phyloP scores from a whole-genome alignment of 2,797 vertebrate genomes.

The Huso huso region DNA sequence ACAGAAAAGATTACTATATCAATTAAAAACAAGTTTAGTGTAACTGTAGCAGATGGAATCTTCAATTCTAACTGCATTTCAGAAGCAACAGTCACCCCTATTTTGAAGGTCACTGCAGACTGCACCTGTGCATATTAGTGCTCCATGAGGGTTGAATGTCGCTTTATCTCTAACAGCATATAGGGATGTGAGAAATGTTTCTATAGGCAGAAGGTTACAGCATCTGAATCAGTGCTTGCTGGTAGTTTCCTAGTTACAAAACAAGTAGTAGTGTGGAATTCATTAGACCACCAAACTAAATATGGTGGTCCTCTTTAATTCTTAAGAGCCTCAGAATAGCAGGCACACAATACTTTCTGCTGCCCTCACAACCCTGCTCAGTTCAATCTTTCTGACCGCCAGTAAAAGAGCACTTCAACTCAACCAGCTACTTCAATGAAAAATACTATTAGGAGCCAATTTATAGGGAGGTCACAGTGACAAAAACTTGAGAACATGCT shows the following conservation, averaged over 20 bases:
- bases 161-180: neutral
- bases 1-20: neutral
- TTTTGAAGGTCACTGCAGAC: constrained; percentile 9
- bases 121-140: neutral
- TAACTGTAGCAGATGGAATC: neutral
- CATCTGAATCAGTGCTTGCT: constrained; percentile 2
- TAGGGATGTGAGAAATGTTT: neutral
- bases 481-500: no score
- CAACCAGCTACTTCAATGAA: neutral
- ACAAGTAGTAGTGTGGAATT: neutral
- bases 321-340: no score
- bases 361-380: neutral
- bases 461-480: no score
- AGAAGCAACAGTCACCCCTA: neutral
- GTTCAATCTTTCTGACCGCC: neutral
- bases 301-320: no score
- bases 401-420: neutral
- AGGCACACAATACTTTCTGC: no score
- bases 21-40: neutral
- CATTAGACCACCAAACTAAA: neutral
- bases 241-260: neutral
- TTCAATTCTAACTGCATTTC: neutral
- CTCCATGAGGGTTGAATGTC: no score
- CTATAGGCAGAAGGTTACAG: constrained; percentile 4
- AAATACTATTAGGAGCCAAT: constrained; percentile 1